Conservation (phyloP, 2,797 vertebrate species). For the Aeoliscus strigatus region DNA sequence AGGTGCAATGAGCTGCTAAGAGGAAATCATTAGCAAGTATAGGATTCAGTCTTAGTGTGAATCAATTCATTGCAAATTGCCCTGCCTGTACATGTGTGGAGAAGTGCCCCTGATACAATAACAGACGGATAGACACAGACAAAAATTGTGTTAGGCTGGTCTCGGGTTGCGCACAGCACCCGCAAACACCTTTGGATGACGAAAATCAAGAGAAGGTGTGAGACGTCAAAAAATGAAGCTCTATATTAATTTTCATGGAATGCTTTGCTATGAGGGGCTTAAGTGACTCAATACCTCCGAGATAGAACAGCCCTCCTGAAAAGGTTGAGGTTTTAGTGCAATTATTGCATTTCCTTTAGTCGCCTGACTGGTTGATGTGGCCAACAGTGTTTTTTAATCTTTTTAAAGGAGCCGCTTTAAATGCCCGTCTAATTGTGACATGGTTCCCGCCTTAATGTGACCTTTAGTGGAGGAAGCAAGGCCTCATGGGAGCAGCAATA, state of each 20-base stretch:
- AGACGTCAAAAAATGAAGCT: slow-evolving; percentile 87
- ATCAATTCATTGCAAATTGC: slow-evolving; percentile 99
- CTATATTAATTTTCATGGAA: slow-evolving; percentile 96
- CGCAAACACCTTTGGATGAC: slow-evolving; percentile 87
- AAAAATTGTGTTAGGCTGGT: slow-evolving; percentile 92
- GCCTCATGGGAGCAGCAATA: slow-evolving; percentile 65
- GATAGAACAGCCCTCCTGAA: slow-evolving; percentile 77
- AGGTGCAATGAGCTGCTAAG: slow-evolving; percentile 63
- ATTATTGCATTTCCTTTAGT: slow-evolving; percentile 80
- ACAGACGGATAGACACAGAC: slow-evolving; percentile 94
- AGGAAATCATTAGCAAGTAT: slow-evolving; percentile 90
- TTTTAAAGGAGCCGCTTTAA: slow-evolving; percentile 73
- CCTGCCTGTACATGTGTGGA: slow-evolving; percentile 95
- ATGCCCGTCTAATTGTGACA: slow-evolving; percentile 78
- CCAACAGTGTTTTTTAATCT: slow-evolving; percentile 74
- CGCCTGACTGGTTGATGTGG: slow-evolving; percentile 60
- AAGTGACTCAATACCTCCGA: slow-evolving; percentile 83
- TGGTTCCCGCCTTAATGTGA: slow-evolving; percentile 72
- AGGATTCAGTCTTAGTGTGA: slow-evolving; percentile 83
- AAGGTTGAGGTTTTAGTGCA: slow-evolving; percentile 82
- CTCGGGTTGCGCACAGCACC: slow-evolving; percentile 89
- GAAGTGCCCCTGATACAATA: slow-evolving; percentile 98
- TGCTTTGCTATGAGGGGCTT: slow-evolving; percentile 87
- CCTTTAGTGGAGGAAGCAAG: slow-evolving; percentile 63
- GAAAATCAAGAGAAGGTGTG: slow-evolving; percentile 65